These are phyloP conservation scores for Pedionomus torquatus DNA, from an alignment of 2,113 vertebrate species.

Conservation along the genomic window DNA sequence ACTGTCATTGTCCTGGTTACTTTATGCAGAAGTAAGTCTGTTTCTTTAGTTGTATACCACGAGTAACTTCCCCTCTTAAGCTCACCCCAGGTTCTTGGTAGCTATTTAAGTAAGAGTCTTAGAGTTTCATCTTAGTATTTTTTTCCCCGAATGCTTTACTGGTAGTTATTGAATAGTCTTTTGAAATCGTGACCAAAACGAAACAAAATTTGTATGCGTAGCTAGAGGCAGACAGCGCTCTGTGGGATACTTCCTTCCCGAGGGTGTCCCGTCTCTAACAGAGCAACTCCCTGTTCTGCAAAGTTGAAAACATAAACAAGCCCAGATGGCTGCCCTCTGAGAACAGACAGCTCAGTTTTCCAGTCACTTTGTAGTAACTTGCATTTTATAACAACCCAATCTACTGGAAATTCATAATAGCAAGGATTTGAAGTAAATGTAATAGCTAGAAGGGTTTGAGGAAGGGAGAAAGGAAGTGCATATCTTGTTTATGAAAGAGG, in stretches of 20 bases:
- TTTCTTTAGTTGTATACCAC: not conserved
- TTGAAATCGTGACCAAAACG: conserved; percentile 10
- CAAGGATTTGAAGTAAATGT: not conserved
- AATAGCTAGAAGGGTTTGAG: not conserved
- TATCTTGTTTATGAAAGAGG: not conserved
- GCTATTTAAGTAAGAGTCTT: not conserved
- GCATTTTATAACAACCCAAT: not conserved
- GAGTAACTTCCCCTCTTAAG: not conserved
- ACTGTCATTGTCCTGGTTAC: conserved; percentile 29
- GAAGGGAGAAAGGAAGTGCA: not conserved
- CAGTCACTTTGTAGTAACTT: conserved; percentile 4
- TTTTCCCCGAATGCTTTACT: not conserved
- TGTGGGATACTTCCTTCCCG: conserved; percentile 67
- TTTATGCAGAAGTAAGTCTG: conserved; percentile 40
- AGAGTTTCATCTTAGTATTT: not conserved
- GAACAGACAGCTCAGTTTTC: conserved; percentile 31
- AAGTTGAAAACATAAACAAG: conserved; percentile 79
- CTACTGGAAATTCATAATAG: not conserved
- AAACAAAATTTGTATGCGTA: conserved; percentile 38
- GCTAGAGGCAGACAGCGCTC: conserved; percentile 43
- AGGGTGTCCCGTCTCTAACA: conserved; percentile 64
- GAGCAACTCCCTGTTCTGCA: conserved; percentile 74
- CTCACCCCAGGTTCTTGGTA: not conserved
- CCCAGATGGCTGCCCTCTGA: conserved; percentile 74
- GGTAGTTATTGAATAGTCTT: conserved; percentile 10